Conservation (phyloP, 1,140 invertebrate species). For the Littorina saxatilis region DNA sequence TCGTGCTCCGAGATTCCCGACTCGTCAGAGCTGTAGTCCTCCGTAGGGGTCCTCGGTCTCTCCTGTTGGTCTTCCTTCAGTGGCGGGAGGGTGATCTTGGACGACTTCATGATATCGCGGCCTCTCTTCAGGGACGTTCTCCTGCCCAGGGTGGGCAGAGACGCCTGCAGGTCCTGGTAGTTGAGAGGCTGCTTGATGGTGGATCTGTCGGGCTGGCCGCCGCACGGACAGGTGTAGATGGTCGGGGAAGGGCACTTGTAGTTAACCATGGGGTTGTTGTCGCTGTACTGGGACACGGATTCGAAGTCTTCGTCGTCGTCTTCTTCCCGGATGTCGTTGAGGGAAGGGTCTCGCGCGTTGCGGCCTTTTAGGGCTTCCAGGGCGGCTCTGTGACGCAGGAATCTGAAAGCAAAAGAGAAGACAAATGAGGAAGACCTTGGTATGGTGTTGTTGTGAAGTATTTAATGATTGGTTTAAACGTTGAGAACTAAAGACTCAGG, state of each 20-base stretch:
- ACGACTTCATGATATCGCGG: neutral
- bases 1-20: slow-evolving; percentile 45
- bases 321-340: slow-evolving; percentile 43
- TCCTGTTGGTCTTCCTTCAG: neutral
- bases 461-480: no score
- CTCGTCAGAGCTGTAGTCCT: slow-evolving; percentile 51
- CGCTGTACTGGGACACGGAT: slow-evolving; percentile 24
- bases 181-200: slow-evolving; percentile 17
- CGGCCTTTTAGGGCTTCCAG: slow-evolving; percentile 24
- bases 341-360: slow-evolving; percentile 26
- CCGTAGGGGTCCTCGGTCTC: neutral
- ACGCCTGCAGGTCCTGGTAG: slow-evolving; percentile 25
- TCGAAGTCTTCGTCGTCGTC: slow-evolving; percentile 39
- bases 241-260: slow-evolving; percentile 7
- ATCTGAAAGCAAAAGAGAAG: neutral
- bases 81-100: slow-evolving; percentile 19
- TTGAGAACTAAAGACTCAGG: no score
- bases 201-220: neutral
- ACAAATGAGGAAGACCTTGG: neutral
- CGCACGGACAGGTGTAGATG: slow-evolving; percentile 22
- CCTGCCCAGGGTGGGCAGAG: slow-evolving; percentile 18
- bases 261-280: neutral
- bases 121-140: neutral
- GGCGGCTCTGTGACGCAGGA: slow-evolving; percentile 15
- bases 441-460: no score